Conservation (phyloP, 2,888 invertebrate species). For the Noctua fimbriata region DNA sequence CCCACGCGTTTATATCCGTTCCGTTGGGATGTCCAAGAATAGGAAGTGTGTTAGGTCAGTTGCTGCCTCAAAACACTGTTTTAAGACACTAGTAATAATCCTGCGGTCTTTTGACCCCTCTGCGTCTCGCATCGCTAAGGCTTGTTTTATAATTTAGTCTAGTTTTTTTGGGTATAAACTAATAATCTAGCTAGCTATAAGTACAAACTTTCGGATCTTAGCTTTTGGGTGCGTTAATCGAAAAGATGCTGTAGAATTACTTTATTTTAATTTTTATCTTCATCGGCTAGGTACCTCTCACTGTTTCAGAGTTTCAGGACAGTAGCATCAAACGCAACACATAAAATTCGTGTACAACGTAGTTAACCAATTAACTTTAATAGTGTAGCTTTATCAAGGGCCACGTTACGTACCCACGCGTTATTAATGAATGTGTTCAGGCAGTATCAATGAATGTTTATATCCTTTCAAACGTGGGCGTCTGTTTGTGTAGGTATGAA, state of each 20-base stretch:
- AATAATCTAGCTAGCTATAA: not conserved
- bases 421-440: conserved; percentile 55
- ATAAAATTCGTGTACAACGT: conserved; percentile 17
- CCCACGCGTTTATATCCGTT: conserved; percentile 42
- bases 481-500: conserved; percentile 34
- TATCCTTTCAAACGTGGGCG: conserved; percentile 39
- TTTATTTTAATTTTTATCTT: not conserved
- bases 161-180: not conserved
- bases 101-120: not conserved
- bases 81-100: conserved; percentile 1
- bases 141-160: not conserved
- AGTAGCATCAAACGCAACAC: not conserved
- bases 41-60: conserved; percentile 24
- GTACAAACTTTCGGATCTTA: not conserved
- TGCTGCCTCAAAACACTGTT: conserved; percentile 19
- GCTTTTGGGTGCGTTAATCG: not conserved
- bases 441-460: conserved; percentile 61
- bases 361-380: conserved; percentile 21
- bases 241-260: not conserved
- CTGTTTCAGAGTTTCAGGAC: not conserved
- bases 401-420: conserved; percentile 19
- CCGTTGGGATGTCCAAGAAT: conserved; percentile 22
- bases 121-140: not conserved
- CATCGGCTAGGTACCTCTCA: not conserved
- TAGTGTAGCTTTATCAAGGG: conserved; percentile 16